A percentile compares a stretch with the other conserved stretches of the same genome.
These are phyloP conservation scores for Carduelis carduelis DNA, from an alignment of 2,797 vertebrate genomes.

Conservation along the genomic window DNA sequence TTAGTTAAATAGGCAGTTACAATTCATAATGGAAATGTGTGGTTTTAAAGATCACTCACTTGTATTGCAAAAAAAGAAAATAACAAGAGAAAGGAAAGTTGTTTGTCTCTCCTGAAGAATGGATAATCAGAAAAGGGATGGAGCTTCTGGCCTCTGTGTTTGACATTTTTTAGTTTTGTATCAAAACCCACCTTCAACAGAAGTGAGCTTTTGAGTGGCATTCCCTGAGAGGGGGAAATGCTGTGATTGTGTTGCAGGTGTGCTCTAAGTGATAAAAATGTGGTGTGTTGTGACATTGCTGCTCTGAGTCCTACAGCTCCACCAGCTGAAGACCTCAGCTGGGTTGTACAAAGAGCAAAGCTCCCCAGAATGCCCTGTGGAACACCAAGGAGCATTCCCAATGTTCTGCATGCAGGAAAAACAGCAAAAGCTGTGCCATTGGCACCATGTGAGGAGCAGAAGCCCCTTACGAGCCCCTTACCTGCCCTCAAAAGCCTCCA, in stretches of 20 bases:
- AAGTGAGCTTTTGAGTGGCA: background rate
- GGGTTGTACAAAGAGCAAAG: background rate
- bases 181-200: background rate
- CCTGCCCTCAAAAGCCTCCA: background rate
- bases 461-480: rapidly evolving
- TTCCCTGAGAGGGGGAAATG: rapidly evolving
- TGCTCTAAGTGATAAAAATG: background rate
- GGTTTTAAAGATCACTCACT: background rate
- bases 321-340: background rate
- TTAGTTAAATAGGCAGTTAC: background rate
- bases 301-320: background rate
- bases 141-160: background rate
- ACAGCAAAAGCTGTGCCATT: rapidly evolving
- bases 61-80: background rate
- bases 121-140: rapidly evolving
- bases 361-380: background rate
- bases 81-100: background rate
- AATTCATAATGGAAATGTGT: conserved; percentile 20
- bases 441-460: background rate
- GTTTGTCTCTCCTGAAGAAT: background rate
- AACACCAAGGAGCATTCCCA: rapidly evolving
- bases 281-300: rapidly evolving
- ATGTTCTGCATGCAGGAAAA: background rate
- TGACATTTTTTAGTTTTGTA: background rate
- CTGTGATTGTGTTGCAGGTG: rapidly evolving